Conservation (phyloP, 2,888 invertebrate species). For the Parnassius orleans region DNA sequence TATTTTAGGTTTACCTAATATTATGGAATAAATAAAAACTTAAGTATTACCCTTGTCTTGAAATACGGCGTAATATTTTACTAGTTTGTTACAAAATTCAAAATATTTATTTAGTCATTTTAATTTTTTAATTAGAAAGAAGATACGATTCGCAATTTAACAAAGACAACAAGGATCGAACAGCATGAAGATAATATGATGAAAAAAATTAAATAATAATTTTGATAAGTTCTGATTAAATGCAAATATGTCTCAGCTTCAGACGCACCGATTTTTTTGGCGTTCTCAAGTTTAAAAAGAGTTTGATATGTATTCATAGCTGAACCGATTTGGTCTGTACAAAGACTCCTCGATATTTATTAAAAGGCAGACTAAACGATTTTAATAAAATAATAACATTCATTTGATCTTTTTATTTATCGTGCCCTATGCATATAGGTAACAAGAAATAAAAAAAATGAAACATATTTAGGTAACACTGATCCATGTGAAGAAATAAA, state of each 20-base stretch:
- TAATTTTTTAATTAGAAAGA: too few relatives aligned
- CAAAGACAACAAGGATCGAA: too few relatives aligned
- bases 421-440: not conserved
- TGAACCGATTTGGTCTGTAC: constrained; percentile 51
- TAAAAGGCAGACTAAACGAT: constrained; percentile 60
- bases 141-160: too few relatives aligned
- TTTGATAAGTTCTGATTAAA: not conserved
- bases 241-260: not conserved
- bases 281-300: constrained; percentile 40
- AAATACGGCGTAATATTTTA: too few relatives aligned
- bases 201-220: not conserved
- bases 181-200: not conserved
- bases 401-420: not conserved
- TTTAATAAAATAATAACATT: constrained; percentile 59
- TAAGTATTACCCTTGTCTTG: too few relatives aligned
- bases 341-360: constrained; percentile 54
- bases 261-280: constrained; percentile 9
- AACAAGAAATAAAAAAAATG: too few relatives aligned
- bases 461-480: too few relatives aligned
- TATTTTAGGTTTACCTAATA: too few relatives aligned
- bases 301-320: constrained; percentile 50
- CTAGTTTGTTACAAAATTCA: too few relatives aligned
- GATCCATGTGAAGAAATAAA: too few relatives aligned
- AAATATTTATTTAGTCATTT: too few relatives aligned
- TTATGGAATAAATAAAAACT: too few relatives aligned